phyloP scores from a whole-genome alignment of 2,888 invertebrate genomes.

The Lepidocyrtinus sp. region DNA sequence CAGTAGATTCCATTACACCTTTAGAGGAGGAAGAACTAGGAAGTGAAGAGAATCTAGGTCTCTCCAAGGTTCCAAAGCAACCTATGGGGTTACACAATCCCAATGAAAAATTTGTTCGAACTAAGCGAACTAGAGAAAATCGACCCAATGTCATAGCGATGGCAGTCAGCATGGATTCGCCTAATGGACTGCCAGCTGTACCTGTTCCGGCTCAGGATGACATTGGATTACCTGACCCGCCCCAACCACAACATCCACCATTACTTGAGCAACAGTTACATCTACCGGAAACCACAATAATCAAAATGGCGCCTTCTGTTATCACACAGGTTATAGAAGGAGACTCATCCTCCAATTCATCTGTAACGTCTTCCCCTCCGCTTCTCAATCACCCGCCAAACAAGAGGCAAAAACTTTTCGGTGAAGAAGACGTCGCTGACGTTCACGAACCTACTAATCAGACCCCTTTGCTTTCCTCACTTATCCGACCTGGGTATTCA shows the following conservation, averaged over 20 bases:
- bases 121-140: background rate
- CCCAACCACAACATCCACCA: no score
- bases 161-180: no score
- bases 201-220: no score
- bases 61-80: constrained; percentile 41
- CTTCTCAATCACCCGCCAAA: constrained; percentile 31
- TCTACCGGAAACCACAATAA: no score
- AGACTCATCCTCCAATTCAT: constrained; percentile 6
- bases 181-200: no score
- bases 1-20: background rate
- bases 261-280: no score
- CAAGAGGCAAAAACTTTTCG: constrained; percentile 25
- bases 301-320: background rate
- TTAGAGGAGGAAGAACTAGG: background rate
- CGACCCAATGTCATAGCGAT: constrained; percentile 1
- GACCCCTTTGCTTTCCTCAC: constrained; percentile 66
- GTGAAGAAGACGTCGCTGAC: background rate
- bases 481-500: constrained; percentile 64
- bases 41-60: background rate
- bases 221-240: no score
- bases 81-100: constrained; percentile 59
- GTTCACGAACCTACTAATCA: constrained; percentile 25
- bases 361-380: constrained; percentile 14
- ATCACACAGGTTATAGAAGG: background rate
- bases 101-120: background rate